Evolutionary conservation across 2,797 vertebrate species (phyloP), one percentile per base, ranked within the genome.

Genomic region (Premnoplex brunnescens): DNA sequence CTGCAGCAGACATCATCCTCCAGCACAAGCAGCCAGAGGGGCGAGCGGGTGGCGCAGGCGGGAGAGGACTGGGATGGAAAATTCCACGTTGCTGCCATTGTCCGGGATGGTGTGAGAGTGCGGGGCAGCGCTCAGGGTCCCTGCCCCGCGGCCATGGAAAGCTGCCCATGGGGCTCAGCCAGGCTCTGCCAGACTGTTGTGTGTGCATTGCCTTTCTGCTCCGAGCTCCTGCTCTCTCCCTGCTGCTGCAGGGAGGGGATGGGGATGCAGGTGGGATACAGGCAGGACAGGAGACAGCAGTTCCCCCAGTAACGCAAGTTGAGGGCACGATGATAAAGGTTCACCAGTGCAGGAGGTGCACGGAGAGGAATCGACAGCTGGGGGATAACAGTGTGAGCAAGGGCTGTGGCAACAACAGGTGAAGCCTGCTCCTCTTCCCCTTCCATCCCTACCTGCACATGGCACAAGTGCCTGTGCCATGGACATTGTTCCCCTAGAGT

Each of bases 51-150:
- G 46, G 84, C 34, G 19, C 76, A 39, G 88, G 72, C 89, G 3
- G 71, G 59, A 76, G 32, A 72, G 34, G 63, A 73, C 26, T 2
- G 6, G 91, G 85, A 76, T 89, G 97, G 97, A 97, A 96, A 97
- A 95, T 93, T 96, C 96, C 93, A 48, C 1, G 2, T n/a, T 62
- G 64, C 84, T 26, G 39, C 91, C 67, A 23, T 63, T 91, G 89
- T 80, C 67, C 36, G 1, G 49, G 59, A 6, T 34, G 86, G 89
- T 60, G 89, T 2, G 64, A 67, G 91, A 81, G 71, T 22, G 90
- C 5, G 0, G 91, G 84, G 76, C 54, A 49, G 82, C 49, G 85
- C 90, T 46, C 9, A 1, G 91, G 32, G 15, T 68, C 88, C 76
- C 85, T 69, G 44, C 92, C 74, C 52, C 1, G 6, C 26, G 63